These are phyloP conservation scores for Notothenia coriiceps DNA, from an alignment of 2,113 vertebrate species.

Conservation along the genomic window DNA sequence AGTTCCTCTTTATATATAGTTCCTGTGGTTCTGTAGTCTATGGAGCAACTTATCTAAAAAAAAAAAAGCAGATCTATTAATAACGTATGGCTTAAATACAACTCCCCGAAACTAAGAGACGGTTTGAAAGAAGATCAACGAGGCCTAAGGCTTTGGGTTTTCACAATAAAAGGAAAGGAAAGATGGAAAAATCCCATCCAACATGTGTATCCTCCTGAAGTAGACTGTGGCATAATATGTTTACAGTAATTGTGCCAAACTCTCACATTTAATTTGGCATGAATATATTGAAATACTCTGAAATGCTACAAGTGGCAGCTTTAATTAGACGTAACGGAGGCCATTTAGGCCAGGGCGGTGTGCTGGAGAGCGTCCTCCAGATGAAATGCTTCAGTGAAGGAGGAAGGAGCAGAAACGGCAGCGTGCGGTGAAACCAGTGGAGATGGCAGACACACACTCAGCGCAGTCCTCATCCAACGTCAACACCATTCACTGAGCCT, in stretches of 20 bases:
- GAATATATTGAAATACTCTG: conserved; percentile 26
- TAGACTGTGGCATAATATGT: conserved; percentile 35
- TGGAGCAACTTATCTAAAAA: not conserved
- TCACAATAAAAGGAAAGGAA: conserved; percentile 9
- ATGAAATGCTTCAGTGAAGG: conserved; percentile 47
- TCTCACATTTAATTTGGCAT: conserved; percentile 47
- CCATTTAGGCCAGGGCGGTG: conserved; percentile 50
- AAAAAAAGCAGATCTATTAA: not conserved
- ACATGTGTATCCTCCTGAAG: conserved; percentile 27
- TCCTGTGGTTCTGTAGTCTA: not conserved
- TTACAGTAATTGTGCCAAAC: conserved; percentile 22
- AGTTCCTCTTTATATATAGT: not conserved
- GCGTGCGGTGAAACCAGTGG: conserved; percentile 48
- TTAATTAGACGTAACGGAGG: conserved; percentile 60
- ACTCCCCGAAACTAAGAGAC: not conserved
- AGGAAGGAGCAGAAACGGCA: conserved; percentile 65
- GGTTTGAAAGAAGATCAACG: not conserved
- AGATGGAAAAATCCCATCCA: conserved; percentile 17
- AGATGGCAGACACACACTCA: conserved; percentile 65
- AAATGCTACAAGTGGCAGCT: conserved; percentile 56
- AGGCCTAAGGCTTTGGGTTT: not conserved
- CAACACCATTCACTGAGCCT: conserved; percentile 67
- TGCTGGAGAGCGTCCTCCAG: conserved; percentile 56
- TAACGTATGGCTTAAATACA: conserved; percentile 12
- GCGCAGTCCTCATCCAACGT: conserved; percentile 64